Base-by-base conservation (phyloP, 2,888 invertebrate species). In the Himalopsyche kuldschensis region DNA sequence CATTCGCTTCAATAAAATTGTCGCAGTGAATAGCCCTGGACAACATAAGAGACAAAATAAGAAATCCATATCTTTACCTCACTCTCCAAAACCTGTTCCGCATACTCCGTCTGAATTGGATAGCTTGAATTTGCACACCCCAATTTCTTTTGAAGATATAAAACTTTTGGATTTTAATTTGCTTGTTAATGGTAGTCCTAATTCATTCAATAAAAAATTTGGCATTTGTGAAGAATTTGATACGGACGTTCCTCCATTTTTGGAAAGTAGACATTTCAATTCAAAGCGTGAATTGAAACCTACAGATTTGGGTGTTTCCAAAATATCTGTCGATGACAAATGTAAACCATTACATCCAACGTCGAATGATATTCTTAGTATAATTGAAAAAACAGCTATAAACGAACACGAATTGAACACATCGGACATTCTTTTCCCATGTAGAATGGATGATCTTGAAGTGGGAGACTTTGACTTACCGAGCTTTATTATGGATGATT, bases 1-100 rank as follows among this genome's bases (percentile, higher is more conserved):
- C 10, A 11, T 11, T 77, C 20, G 24, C n/a, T 46, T 35, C 20
- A 27, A 75, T 46, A 41, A 17, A 85, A 86, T 17, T 85, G 82
- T 84, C 84, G 87, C 77, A 84, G 85, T 55, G 82, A 87, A 17
- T 76, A 87, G 55, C 84, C 88, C 69, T 75, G 87, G 17, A 82
- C 87, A 75, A 3, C 76, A 47, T 20, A 85, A 82, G 77, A 63
- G 82, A 17, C 82, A 81, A 75, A 86, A 83, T 75, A 76, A 80
- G 24, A 86, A 84, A 77, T 86, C 86, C 4, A 63, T 86, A 20
- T 86, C 86, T 11, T 79, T 86, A 55, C 86, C 86, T 4, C 84
- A 83, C 20, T 86, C 86, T 3, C 86, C 86, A 0, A 78, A 69
- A 24, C 86, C 84, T 63, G 78, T 78, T n/a, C 30, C 30, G 24